phyloP scores from a whole-genome alignment of 2,113 vertebrate species.

The Orthonyx spaldingii region DNA sequence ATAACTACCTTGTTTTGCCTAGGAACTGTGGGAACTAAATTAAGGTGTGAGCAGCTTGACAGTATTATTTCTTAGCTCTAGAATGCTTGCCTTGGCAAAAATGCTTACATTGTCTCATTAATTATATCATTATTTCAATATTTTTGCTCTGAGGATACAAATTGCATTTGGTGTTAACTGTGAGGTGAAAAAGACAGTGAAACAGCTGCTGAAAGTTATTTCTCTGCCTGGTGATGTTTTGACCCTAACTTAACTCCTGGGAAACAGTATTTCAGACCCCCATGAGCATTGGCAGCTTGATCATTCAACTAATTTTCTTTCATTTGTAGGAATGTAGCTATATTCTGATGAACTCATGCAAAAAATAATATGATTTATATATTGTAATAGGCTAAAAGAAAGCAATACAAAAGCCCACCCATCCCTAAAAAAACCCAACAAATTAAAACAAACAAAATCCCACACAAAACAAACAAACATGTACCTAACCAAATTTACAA shows the following conservation, averaged over 20 bases:
- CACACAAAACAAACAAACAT: neutral
- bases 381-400: neutral
- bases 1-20: neutral
- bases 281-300: neutral
- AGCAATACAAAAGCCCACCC: neutral
- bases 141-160: neutral
- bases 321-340: neutral
- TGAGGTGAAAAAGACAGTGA: neutral
- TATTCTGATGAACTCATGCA: neutral
- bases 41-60: neutral
- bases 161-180: neutral
- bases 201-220: neutral
- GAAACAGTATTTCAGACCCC: neutral
- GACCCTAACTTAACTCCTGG: neutral
- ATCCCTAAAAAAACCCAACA: neutral
- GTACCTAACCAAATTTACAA: neutral
- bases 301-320: neutral
- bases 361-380: neutral
- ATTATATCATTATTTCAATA: neutral
- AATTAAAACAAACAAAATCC: neutral
- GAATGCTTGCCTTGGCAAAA: neutral
- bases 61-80: neutral
- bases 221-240: neutral
- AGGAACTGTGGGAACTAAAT: neutral
- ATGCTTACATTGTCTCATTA: neutral